phyloP scores from a whole-genome alignment of 1,140 invertebrate genomes.

The Aphis craccivora region DNA sequence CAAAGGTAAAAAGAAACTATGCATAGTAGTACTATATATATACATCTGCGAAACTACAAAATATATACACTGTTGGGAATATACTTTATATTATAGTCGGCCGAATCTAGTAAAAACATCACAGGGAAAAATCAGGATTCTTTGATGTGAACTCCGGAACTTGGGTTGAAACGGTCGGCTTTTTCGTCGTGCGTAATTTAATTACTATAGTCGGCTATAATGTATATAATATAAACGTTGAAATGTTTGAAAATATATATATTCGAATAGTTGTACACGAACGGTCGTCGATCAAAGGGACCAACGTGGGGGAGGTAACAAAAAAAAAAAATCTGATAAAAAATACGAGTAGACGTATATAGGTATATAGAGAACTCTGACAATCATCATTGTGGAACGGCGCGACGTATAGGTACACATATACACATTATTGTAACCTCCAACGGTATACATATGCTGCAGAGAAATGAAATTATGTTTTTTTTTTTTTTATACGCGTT shows the following conservation, averaged over 20 bases:
- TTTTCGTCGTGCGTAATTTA: neutral
- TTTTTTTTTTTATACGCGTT: neutral
- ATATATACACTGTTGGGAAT: neutral
- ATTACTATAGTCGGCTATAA: neutral
- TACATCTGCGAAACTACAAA: neutral
- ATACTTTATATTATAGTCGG: neutral
- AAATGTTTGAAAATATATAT: neutral
- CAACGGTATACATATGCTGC: neutral
- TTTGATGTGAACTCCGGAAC: neutral
- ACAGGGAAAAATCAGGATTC: neutral
- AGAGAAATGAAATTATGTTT: neutral
- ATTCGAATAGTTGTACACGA: neutral
- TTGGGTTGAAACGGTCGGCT: neutral
- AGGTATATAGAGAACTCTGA: neutral
- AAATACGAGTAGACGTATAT: neutral
- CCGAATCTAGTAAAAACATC: neutral
- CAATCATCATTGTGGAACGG: neutral
- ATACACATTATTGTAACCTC: neutral
- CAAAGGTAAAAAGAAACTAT: constrained; percentile 6
- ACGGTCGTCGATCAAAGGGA: neutral
- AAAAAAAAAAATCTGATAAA: neutral
- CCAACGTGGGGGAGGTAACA: neutral
- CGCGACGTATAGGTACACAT: neutral
- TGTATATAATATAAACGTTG: neutral
- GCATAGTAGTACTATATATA: neutral